Evolutionary conservation across 1,140 invertebrate species (phyloP), one percentile per base, ranked within the genome.

Genomic region (Drosophila gunungcola): DNA sequence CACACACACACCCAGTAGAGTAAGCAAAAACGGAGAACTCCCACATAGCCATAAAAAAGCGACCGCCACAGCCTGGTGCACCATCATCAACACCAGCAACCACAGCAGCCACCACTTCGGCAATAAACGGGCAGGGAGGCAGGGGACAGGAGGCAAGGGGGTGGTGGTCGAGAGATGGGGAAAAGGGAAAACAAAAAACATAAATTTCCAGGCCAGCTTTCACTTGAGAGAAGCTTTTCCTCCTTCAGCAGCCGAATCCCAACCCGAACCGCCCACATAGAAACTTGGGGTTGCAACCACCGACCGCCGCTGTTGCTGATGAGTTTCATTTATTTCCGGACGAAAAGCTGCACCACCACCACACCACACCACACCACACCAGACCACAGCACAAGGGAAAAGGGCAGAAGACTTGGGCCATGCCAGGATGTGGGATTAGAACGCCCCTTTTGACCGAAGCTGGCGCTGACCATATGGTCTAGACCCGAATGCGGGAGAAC

Each of bases 301-400:
- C 72, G 55, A 56, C 64, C 36, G 42, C 13, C 48, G 32, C 67
- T 62, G 29, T 54, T 73, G 57, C 72, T 64, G 70, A 74, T 74
- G 72, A 74, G 70, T 74, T 74, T 74, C 70, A 74, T 74, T 74
- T 63, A 74, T 74, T 74, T 74, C 72, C 72, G 72, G 68, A 67
- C 68, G 67, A 72, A 72, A 72, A 72, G 68, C 68, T 70, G 64
- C 64, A 68, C 61, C 61, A 68, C 64, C 29, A 32, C 6, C 5
- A 5, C 64, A 34, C 61, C 29, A 32, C 6, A 32, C 29, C 61
- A 34, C 61, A 45, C 16, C 16, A 21, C 16, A 21, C 1, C 16
- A 21, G 1, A 21, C 1, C 29, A 32, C 6, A 32, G 5, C 64
- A 34, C 61, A 45, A 16, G 38, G 38, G 27, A 54, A 58, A 65